Evolutionary conservation across 2,797 vertebrate species (phyloP).

Genomic region (Leptoclinus maculatus): DNA sequence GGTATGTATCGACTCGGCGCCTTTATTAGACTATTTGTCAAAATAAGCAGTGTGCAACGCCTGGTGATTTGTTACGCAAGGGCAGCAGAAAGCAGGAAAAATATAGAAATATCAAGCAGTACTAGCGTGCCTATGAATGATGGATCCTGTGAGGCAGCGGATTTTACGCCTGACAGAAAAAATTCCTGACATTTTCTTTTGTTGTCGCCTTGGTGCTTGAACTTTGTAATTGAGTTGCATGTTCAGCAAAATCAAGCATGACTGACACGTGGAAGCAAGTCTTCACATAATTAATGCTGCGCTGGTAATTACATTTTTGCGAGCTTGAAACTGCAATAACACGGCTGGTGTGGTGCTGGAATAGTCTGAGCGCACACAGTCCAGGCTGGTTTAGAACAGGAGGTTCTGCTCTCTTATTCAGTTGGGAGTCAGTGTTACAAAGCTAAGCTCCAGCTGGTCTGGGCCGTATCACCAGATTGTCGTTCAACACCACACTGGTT

Average conservation of each 20-base stretch:
- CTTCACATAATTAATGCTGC: conserved; percentile 11
- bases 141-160: background rate
- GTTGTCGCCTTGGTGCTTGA: conserved; percentile 18
- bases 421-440: background rate
- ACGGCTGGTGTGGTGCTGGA: background rate
- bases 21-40: conserved; percentile 46
- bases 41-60: conserved; percentile 13
- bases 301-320: conserved; percentile 12
- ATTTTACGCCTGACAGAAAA: conserved; percentile 1
- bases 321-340: conserved; percentile 13
- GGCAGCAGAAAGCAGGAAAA: conserved; percentile 4
- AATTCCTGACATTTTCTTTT: conserved; percentile 10
- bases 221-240: conserved; percentile 26
- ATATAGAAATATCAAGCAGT: background rate
- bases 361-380: background rate
- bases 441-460: conserved; percentile 1
- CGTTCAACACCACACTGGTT: too few species aligned
- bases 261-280: background rate
- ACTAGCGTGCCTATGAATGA: background rate
- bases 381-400: background rate
- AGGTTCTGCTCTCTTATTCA: conserved; percentile 16
- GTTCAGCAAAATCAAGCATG: conserved; percentile 21
- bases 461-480: background rate
- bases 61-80: conserved; percentile 22
- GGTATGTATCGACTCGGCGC: conserved; percentile 1